Conservation (phyloP, 1,140 invertebrate species). For the Dermatophagoides farinae region DNA sequence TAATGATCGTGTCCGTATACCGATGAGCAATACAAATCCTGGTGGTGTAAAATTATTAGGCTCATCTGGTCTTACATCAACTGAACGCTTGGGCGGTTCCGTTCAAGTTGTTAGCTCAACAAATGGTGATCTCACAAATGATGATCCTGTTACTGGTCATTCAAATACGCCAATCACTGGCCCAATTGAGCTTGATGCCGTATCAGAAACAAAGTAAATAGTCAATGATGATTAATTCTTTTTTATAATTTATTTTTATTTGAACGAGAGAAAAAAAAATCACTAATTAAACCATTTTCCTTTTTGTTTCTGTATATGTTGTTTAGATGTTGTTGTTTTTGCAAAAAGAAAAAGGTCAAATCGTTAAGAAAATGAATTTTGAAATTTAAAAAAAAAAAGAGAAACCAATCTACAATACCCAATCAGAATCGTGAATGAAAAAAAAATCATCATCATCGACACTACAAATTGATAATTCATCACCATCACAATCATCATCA, state of each 20-base stretch:
- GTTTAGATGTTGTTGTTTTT: slow-evolving; percentile 7
- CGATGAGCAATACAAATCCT: background rate
- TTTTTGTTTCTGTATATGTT: background rate
- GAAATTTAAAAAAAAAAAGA: too few species aligned
- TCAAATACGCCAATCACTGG: slow-evolving; percentile 88
- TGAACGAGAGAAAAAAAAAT: background rate
- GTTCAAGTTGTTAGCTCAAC: slow-evolving; percentile 86
- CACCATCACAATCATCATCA: too few species aligned
- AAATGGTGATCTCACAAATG: slow-evolving; percentile 79
- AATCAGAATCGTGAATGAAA: too few species aligned
- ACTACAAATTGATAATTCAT: too few species aligned
- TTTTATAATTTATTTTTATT: background rate
- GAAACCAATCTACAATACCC: too few species aligned
- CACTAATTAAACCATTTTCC: background rate
- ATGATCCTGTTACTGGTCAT: slow-evolving; percentile 84
- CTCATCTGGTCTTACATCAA: slow-evolving; percentile 13
- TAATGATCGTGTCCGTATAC: background rate
- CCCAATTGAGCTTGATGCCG: slow-evolving; percentile 70
- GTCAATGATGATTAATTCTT: background rate
- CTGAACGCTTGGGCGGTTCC: slow-evolving; percentile 21
- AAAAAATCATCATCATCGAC: too few species aligned
- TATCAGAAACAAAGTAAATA: slow-evolving; percentile 33
- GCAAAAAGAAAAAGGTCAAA: slow-evolving; percentile 8
- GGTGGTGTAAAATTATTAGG: slow-evolving; percentile 7
- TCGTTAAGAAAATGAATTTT: background rate